Evolutionary conservation across 2,797 vertebrate genomes (phyloP), one percentile per base, ranked within the genome.

Genomic region (Sciurus vulgaris): DNA sequence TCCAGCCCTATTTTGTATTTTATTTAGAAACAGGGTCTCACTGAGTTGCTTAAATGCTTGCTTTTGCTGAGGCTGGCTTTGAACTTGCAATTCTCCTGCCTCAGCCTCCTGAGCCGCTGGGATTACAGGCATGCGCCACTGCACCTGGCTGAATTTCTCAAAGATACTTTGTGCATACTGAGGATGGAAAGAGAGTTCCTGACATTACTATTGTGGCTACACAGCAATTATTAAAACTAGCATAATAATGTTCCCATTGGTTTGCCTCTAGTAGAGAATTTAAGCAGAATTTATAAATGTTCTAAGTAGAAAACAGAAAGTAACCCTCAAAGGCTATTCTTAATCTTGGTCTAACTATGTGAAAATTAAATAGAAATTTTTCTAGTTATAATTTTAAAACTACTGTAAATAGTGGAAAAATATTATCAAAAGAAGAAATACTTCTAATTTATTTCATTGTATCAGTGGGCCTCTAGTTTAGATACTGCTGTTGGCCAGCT

Each of bases 281-380:
- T 38, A 91, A 26, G 59, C 14, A 91, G 67, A 78, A 90, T 79
- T 93, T 63, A 86, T 49, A 85, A 90, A 93, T 41, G 72, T 73
- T 86, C 26, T 54, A 84, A 89, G 26, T 26, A 77, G 22, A 61
- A 86, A 89, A 41, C 33, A 88, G 41, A 95, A 95, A 81, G 44
- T 77, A 83, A 96, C 83, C 54, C 72, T 92, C 38, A 83, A 85
- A 94, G 65, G 59, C 22, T 92, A 85, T 61, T 96, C 93, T 89
- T 83, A 86, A 76, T 85, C 59, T 89, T n/a, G 13, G 93, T 72
- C 7, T 87, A 82, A 74, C 28, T 81, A 63, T 70, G 51, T n/a
- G 91, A 94, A 95, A 93, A 35, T 78, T 59, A 85, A 95, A 88
- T 13, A 91, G n/a, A 20, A 72, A 47, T 93, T 92, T 94, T 72